These are phyloP conservation scores for Physocephala rufipes DNA, from an alignment of 2,888 invertebrate species.

Conservation along the genomic window DNA sequence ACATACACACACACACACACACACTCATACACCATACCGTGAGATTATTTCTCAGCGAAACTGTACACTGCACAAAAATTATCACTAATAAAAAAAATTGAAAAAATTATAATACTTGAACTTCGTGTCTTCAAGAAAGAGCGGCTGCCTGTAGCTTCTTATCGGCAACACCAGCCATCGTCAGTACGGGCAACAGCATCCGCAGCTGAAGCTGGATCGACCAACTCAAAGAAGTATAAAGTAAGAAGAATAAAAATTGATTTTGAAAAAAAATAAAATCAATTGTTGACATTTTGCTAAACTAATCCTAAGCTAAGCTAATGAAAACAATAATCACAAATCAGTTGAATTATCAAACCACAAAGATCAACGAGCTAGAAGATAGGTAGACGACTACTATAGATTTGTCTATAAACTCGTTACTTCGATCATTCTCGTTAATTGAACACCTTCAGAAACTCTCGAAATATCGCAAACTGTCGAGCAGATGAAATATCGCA, in stretches of 20 bases:
- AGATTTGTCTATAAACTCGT: neutral
- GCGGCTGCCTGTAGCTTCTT: slow-evolving; percentile 12
- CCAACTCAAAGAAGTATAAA: neutral
- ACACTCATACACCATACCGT: too few species aligned
- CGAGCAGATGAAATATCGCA: too few species aligned
- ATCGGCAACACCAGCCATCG: slow-evolving; percentile 12
- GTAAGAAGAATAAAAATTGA: neutral
- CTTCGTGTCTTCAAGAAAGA: slow-evolving; percentile 25
- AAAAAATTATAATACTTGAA: slow-evolving; percentile 22
- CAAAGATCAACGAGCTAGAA: neutral
- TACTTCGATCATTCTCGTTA: neutral
- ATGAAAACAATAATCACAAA: neutral
- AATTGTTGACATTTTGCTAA: slow-evolving; percentile 47
- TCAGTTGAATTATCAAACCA: slow-evolving; percentile 12
- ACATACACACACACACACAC: neutral
- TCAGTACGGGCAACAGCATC: neutral
- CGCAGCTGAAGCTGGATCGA: neutral
- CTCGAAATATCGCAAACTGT: neutral
- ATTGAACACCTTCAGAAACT: neutral
- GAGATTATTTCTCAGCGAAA: neutral
- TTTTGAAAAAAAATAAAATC: slow-evolving; percentile 18
- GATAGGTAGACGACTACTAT: neutral
- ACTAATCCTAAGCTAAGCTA: slow-evolving; percentile 41
- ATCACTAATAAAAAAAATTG: neutral
- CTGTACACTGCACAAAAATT: slow-evolving; percentile 8